These are phyloP conservation scores for Solea solea DNA, from an alignment of 2,113 vertebrate species.

Conservation along the genomic window DNA sequence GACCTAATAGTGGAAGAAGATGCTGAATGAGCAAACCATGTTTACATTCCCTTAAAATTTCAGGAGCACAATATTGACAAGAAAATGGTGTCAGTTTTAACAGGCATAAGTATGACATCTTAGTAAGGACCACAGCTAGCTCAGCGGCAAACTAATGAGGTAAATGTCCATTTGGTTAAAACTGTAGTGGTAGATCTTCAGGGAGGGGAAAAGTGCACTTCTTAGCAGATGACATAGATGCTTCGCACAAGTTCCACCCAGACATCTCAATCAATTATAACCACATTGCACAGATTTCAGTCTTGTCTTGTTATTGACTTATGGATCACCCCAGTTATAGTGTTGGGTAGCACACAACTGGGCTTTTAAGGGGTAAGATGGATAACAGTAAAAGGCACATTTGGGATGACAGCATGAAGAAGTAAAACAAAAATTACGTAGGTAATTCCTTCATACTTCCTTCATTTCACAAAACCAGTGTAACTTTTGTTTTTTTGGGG, in stretches of 20 bases:
- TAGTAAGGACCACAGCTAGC: constrained; percentile 63
- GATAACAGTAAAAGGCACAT: constrained; percentile 66
- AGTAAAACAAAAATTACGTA: constrained; percentile 47
- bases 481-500: constrained; percentile 3
- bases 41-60: constrained; percentile 65
- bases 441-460: constrained; percentile 38
- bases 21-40: constrained; percentile 69
- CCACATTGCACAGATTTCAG: constrained; percentile 86
- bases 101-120: constrained; percentile 72
- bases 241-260: constrained; percentile 84
- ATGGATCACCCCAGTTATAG: constrained; percentile 82
- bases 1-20: constrained; percentile 67
- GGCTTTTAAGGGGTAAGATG: constrained; percentile 76
- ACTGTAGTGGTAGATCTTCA: constrained; percentile 79
- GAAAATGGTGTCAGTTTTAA: constrained; percentile 73
- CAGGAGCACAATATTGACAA: constrained; percentile 66
- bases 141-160: constrained; percentile 78
- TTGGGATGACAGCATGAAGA: constrained; percentile 62
- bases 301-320: constrained; percentile 85
- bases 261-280: constrained; percentile 90
- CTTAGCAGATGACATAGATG: constrained; percentile 85
- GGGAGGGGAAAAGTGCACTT: constrained; percentile 85
- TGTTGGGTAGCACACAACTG: constrained; percentile 78
- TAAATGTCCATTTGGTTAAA: constrained; percentile 82
- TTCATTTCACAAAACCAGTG: constrained; percentile 52